phyloP scores from a whole-genome alignment of 2,888 invertebrate species.

The Heliconius aoede region DNA sequence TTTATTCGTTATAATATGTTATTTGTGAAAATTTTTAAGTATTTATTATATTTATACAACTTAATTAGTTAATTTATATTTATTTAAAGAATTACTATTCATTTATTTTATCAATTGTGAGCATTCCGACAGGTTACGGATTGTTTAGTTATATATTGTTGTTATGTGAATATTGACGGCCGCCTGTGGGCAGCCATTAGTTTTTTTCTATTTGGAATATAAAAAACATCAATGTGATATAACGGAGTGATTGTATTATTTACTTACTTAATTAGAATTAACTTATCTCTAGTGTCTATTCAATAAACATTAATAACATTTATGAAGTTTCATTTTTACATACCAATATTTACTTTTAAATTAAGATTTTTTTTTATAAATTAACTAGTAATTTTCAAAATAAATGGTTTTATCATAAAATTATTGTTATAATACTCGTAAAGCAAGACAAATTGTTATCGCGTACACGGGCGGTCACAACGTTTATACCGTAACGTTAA shows the following conservation, averaged over 20 bases:
- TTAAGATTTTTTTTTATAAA: background rate
- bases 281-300: slow-evolving; percentile 28
- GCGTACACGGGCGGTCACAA: background rate
- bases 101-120: background rate
- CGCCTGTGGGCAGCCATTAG: slow-evolving; percentile 27
- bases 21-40: background rate
- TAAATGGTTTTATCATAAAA: background rate
- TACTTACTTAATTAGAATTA: slow-evolving; percentile 28
- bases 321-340: slow-evolving; percentile 3
- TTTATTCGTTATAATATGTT: background rate
- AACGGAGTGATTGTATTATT: slow-evolving; percentile 50
- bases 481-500: background rate
- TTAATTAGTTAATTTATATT: background rate
- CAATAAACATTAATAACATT: slow-evolving; percentile 32
- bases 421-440: background rate
- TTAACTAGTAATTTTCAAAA: background rate
- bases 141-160: slow-evolving; percentile 16
- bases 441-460: background rate
- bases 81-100: background rate
- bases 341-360: background rate
- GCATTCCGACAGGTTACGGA: background rate
- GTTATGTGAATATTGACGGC: slow-evolving; percentile 13
- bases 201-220: slow-evolving; percentile 47
- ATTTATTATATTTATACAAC: background rate
- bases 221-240: slow-evolving; percentile 52